phyloP scores from a whole-genome alignment of 2,113 vertebrate genomes.

The Vimba vimba region DNA sequence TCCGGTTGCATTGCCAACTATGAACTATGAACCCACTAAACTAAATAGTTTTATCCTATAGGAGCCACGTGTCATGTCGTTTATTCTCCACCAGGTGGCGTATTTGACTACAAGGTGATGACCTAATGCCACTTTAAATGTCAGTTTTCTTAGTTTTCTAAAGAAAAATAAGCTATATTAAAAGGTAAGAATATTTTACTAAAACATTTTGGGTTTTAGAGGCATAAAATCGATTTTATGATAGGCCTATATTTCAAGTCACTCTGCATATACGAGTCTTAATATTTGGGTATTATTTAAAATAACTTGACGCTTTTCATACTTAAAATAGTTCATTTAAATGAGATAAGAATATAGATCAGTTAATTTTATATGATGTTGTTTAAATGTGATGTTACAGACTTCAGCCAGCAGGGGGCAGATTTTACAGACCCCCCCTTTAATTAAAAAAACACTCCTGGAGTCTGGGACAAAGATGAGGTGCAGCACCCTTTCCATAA shows the following conservation, averaged over 20 bases:
- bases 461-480: conserved; percentile 73
- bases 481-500: conserved; percentile 72
- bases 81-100: conserved; percentile 66
- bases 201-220: not conserved
- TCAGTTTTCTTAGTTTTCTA: not conserved
- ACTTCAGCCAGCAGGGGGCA: conserved; percentile 70
- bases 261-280: not conserved
- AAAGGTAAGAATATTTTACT: not conserved
- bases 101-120: not conserved
- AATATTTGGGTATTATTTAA: not conserved
- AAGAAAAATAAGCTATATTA: not conserved
- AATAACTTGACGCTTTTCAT: not conserved
- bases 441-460: conserved; percentile 58
- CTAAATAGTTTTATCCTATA: not conserved
- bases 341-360: not conserved
- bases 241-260: not conserved
- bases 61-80: not conserved
- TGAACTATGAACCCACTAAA: not conserved
- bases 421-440: conserved; percentile 53
- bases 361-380: conserved; percentile 2
- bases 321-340: not conserved
- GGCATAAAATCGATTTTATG: not conserved
- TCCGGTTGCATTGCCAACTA: not conserved
- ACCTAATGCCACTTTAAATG: not conserved
- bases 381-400: conserved; percentile 52